phyloP scores from a whole-genome alignment of 2,113 vertebrate genomes.

The Ceratotherium simum region DNA sequence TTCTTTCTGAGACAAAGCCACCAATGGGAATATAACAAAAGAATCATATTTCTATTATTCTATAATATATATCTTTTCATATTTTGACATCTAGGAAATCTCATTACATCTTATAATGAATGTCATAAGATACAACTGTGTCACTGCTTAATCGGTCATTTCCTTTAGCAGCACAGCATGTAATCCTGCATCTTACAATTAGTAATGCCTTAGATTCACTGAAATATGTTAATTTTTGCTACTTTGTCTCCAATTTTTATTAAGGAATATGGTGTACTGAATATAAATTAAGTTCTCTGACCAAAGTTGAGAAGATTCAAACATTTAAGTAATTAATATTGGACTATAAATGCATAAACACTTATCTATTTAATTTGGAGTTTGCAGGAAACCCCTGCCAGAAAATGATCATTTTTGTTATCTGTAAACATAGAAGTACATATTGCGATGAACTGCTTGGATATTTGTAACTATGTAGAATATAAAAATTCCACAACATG shows the following conservation, averaged over 20 bases:
- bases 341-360: neutral
- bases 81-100: conserved; percentile 5
- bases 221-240: neutral
- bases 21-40: neutral
- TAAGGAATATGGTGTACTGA: neutral
- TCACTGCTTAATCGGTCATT: neutral
- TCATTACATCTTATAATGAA: neutral
- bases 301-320: neutral
- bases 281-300: neutral
- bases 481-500: neutral
- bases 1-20: neutral
- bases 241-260: neutral
- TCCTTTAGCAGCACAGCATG: neutral
- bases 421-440: neutral
- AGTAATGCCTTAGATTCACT: neutral
- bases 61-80: neutral
- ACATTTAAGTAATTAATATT: neutral
- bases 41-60: neutral
- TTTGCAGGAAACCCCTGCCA: neutral
- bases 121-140: neutral
- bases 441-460: neutral
- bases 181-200: neutral
- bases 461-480: neutral
- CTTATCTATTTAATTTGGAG: neutral
- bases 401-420: neutral